Evolutionary conservation across 2,888 invertebrate species (phyloP).

Genomic region (Slavum lentiscoides): DNA sequence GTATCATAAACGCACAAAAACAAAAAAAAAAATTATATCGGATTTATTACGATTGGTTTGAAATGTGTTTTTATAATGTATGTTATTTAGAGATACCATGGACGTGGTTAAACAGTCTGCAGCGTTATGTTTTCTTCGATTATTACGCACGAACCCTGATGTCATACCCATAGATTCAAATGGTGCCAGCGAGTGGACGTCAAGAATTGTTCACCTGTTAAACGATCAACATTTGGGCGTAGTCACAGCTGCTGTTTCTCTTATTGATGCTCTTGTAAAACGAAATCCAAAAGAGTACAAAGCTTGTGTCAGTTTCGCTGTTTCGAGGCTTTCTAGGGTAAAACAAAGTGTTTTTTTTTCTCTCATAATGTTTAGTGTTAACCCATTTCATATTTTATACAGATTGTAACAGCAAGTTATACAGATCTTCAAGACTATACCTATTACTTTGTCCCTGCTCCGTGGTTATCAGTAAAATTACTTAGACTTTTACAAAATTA

Average conservation of each 20-base stretch:
- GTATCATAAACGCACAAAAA: slow-evolving; percentile 54
- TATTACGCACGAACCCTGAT: slow-evolving; percentile 93
- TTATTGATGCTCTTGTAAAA: slow-evolving; percentile 97
- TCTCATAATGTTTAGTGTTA: slow-evolving; percentile 24
- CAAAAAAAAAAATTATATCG: no score
- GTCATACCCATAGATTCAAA: slow-evolving; percentile 71
- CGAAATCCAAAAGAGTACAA: slow-evolving; percentile 99
- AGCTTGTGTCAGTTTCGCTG: slow-evolving; percentile 96
- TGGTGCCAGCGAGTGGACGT: slow-evolving; percentile 95
- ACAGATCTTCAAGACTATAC: slow-evolving; percentile 99
- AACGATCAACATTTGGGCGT: slow-evolving; percentile 99
- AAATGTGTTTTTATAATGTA: background rate
- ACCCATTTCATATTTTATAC: slow-evolving; percentile 57
- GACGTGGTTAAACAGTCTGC: slow-evolving; percentile 99
- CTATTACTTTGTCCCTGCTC: slow-evolving; percentile 99
- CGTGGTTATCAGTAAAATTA: slow-evolving; percentile 98
- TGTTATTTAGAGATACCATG: slow-evolving; percentile 82
- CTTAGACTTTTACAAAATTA: slow-evolving; percentile 95
- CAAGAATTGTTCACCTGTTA: slow-evolving; percentile 94
- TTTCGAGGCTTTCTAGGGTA: slow-evolving; percentile 91
- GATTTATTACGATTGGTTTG: background rate
- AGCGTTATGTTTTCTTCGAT: slow-evolving; percentile 89
- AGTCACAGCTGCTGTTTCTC: slow-evolving; percentile 96
- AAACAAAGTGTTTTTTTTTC: slow-evolving; percentile 24
- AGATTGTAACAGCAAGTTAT: slow-evolving; percentile 98